Percentiles rank a stretch among this genome's conserved stretches.
phyloP scores from a whole-genome alignment of 1,140 invertebrate genomes.

The Batillaria attramentaria region DNA sequence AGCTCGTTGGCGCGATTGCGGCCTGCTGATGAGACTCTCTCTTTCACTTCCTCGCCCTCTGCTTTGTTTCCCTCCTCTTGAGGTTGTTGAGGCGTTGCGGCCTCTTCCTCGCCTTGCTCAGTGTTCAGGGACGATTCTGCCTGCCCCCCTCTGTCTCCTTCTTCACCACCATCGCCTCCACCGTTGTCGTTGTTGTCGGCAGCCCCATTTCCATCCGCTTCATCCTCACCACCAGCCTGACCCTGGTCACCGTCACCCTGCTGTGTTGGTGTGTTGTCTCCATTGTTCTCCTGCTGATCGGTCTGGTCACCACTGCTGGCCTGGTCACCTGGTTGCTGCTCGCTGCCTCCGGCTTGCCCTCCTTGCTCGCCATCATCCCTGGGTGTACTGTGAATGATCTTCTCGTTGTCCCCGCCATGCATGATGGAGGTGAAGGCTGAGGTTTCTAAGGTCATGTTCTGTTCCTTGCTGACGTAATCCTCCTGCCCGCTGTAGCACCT shows the following conservation, averaged over 20 bases:
- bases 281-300: no score
- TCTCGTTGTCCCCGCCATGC: background rate
- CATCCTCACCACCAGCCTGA: background rate
- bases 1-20: slow-evolving; percentile 8
- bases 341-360: no score
- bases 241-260: background rate
- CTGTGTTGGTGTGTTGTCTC: slow-evolving; percentile 13
- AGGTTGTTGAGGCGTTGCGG: no score
- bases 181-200: background rate
- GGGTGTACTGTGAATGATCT: no score
- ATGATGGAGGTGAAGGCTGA: background rate
- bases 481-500: background rate
- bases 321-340: no score
- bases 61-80: no score
- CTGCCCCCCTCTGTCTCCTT: slow-evolving; percentile 2
- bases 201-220: background rate
- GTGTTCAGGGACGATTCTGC: no score
- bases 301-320: no score
- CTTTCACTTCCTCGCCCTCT: no score
- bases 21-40: background rate
- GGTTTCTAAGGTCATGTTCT: background rate
- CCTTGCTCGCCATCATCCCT: no score
- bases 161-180: slow-evolving; percentile 1
- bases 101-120: no score
- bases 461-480: slow-evolving; percentile 9